phyloP scores from a whole-genome alignment of 2,113 vertebrate species.

The Microtus richardsoni region DNA sequence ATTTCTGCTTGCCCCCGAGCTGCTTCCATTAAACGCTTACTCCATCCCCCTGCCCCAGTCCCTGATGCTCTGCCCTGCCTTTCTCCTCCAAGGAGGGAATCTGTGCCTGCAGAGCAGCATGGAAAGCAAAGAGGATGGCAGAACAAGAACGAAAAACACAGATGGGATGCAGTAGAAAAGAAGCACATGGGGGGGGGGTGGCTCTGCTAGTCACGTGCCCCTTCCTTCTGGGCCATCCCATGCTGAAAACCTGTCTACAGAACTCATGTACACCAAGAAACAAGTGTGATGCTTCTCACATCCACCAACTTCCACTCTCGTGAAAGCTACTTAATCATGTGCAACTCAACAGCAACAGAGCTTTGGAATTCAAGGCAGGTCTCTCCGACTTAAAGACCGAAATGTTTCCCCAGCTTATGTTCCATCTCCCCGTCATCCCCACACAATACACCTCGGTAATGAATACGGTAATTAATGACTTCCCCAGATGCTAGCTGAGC shows the following conservation, averaged over 20 bases:
- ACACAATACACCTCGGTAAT: neutral
- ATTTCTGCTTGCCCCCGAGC: neutral
- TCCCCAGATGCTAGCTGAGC: constrained; percentile 40
- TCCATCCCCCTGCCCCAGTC: neutral
- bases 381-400: neutral
- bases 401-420: neutral
- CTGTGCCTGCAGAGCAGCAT: too few species aligned
- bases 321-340: neutral
- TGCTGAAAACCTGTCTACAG: neutral
- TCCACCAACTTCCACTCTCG: neutral
- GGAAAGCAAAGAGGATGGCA: neutral
- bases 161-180: neutral
- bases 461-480: constrained; percentile 70
- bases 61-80: neutral
- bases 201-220: neutral
- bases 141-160: accelerated
- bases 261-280: neutral
- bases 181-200: accelerated
- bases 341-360: neutral
- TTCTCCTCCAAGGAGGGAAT: neutral
- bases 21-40: neutral
- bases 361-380: neutral
- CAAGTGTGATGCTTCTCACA: neutral
- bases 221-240: neutral
- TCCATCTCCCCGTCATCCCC: neutral